phyloP scores from a whole-genome alignment of 2,797 vertebrate genomes.

The Paguma larvata region DNA sequence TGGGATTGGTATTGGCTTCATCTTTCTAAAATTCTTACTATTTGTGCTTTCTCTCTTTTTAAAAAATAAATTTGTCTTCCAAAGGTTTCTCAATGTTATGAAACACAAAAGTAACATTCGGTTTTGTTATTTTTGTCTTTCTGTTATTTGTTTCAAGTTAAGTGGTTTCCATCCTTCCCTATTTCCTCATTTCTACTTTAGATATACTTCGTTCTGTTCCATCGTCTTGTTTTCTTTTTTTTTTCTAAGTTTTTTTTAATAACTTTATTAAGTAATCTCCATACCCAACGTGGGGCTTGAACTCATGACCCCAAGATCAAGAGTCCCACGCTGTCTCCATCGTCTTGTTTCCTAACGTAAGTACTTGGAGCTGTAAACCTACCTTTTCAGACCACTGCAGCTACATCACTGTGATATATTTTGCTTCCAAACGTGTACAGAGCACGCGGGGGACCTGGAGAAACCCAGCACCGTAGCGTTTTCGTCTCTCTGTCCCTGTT shows the following conservation, averaged over 20 bases:
- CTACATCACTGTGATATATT: neutral
- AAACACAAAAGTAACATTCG: neutral
- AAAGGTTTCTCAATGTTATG: neutral
- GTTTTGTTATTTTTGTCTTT: neutral
- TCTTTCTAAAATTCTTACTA: neutral
- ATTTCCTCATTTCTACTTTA: neutral
- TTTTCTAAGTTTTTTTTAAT: too few species aligned
- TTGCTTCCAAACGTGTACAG: neutral
- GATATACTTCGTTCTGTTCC: neutral
- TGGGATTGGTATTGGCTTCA: too few species aligned
- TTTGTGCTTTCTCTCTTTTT: neutral
- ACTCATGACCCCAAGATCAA: too few species aligned
- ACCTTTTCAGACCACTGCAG: too few species aligned
- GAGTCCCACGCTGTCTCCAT: too few species aligned
- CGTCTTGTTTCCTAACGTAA: neutral
- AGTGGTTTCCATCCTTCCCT: neutral
- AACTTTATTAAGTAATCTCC: too few species aligned
- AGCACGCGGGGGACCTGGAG: neutral
- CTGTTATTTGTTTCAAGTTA: fast-evolving
- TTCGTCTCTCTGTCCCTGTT: neutral
- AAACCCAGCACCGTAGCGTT: fast-evolving
- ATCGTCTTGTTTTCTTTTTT: too few species aligned
- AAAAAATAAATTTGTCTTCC: neutral
- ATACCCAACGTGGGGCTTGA: too few species aligned
- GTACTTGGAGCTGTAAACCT: too few species aligned